Evolutionary conservation across 2,888 invertebrate species (phyloP), one percentile per base, ranked within the genome.

Genomic region (Agonopterix heracliana): DNA sequence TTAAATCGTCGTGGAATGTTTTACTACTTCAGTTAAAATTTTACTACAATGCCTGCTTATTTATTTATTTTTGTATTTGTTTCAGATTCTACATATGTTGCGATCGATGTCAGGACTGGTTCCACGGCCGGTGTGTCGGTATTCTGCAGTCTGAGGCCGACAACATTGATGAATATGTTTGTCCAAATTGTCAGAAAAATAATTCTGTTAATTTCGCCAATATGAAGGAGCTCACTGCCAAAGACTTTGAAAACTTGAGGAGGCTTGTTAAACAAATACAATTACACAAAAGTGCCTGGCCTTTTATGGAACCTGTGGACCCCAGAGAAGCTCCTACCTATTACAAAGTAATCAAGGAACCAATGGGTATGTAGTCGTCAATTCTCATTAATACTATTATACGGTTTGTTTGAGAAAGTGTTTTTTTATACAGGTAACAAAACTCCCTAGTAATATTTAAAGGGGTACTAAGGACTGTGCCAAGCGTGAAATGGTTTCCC

Each of bases 21-120:
- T 2, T 17, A 17, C 17, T 17, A 17, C 17, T 2, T 17, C 1
- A 3, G 17, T 17, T n/a, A 10, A 9, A n/a, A 38, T 38, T 10
- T 38, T 38, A 38, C 3, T 3, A 38, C 1, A 38, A 38, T 9
- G 1, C 38, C 10, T 38, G 9, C 10, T n/a, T 38, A 1, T 38
- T 9, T 38, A 38, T 38, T 26, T 26, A 26, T 26, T 53, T 48
- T 49, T 49, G 13, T 35, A 12, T 49, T 57, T 49, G 49, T 83
- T 89, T 41, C 75, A 97, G 97, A 81, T 99, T 99, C 90, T 99
- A 99, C 82, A 98, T 99, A 70, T 98, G 98, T 75, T 99, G 99
- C 80, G 99, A 99, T 88, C 93, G 95, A 56, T 99, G 99, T 81
- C 97, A 98, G 81, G 98, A 98, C 82, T 99, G 99, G 99, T 99